phyloP scores from a whole-genome alignment of 2,797 vertebrate species.

The Aphelocoma californica region DNA sequence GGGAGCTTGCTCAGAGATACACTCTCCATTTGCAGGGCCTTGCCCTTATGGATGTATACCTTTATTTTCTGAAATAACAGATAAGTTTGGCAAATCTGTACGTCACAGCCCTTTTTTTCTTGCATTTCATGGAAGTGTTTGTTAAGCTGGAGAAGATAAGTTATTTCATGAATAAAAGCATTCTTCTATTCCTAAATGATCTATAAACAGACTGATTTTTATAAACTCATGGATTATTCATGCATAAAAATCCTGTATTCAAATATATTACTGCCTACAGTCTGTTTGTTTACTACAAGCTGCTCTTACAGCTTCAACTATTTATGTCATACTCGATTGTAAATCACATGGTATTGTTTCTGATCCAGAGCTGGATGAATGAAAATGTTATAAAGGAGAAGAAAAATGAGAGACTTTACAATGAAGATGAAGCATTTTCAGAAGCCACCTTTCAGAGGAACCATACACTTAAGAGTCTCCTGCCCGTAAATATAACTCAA shows the following conservation, averaged over 20 bases:
- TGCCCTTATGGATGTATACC: not conserved
- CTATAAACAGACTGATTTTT: constrained; percentile 34
- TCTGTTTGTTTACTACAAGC: constrained; percentile 56
- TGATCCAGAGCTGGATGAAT: constrained; percentile 14
- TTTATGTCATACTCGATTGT: not conserved
- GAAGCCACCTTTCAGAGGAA: not conserved
- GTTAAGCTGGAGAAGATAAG: not conserved
- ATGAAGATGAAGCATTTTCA: not conserved
- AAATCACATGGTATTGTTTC: constrained; percentile 41
- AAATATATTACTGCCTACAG: constrained; percentile 44
- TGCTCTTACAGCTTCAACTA: constrained; percentile 31
- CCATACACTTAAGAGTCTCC: not conserved
- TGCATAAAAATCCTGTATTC: constrained; percentile 26
- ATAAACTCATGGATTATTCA: constrained; percentile 54
- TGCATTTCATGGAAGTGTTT: not conserved
- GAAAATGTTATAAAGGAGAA: not conserved
- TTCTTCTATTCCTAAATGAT: constrained; percentile 26
- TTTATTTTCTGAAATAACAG: not conserved
- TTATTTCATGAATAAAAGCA: not conserved
- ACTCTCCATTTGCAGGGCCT: not conserved
- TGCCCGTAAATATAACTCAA: not conserved
- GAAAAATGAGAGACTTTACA: not conserved
- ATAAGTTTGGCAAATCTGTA: not conserved
- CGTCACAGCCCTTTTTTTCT: not conserved
- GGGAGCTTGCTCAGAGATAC: not conserved